These are phyloP conservation scores for Diphyllodes magnificus DNA, from an alignment of 2,113 vertebrate genomes.

Conservation along the genomic window DNA sequence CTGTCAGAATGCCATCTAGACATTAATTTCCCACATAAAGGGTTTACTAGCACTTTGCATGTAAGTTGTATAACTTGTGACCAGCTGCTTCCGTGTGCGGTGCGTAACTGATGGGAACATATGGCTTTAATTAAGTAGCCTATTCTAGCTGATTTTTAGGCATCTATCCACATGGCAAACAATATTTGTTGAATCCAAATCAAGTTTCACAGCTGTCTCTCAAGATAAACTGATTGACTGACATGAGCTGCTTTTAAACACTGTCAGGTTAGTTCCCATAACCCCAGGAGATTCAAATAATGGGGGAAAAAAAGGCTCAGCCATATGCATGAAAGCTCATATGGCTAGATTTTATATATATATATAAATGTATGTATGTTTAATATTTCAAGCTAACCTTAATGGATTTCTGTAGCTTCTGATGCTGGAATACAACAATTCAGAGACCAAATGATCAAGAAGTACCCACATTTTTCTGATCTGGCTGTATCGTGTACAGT, in stretches of 20 bases:
- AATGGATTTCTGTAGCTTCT: not conserved
- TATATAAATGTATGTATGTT: not conserved
- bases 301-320: not conserved
- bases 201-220: slow-evolving; percentile 73
- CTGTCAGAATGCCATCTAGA: slow-evolving; percentile 17
- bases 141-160: slow-evolving; percentile 71
- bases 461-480: not conserved
- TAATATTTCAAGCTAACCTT: not conserved
- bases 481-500: not conserved
- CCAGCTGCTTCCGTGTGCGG: slow-evolving; percentile 59
- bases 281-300: slow-evolving; percentile 16
- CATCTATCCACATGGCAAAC: slow-evolving; percentile 70
- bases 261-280: slow-evolving; percentile 53
- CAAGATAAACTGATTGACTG: slow-evolving; percentile 67
- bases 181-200: slow-evolving; percentile 68
- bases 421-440: not conserved
- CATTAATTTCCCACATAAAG: slow-evolving; percentile 29
- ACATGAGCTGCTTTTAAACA: slow-evolving; percentile 61
- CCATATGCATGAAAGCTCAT: not conserved
- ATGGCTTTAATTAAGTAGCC: slow-evolving; percentile 75
- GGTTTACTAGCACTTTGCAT: slow-evolving; percentile 49
- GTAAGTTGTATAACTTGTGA: slow-evolving; percentile 62
- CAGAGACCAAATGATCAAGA: not conserved
- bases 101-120: slow-evolving; percentile 65
- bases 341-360: not conserved